Base-by-base conservation (phyloP, 1,140 invertebrate genomes). In the Elysia chlorotica region DNA sequence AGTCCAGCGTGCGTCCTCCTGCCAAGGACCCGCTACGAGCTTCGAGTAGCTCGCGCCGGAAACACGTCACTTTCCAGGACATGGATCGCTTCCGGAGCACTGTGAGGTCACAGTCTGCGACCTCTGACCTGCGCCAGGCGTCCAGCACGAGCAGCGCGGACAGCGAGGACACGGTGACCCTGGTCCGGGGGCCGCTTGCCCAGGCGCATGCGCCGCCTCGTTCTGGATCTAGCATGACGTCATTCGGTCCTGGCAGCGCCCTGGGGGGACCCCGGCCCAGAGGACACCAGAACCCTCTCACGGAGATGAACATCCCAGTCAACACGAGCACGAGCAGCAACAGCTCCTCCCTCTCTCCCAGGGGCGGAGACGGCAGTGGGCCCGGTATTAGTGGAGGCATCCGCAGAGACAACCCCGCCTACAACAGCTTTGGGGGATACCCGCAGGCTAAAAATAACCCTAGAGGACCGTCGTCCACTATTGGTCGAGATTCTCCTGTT, bases 1-100 rank as follows among this genome's bases (percentile, higher is more conserved):
- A 76, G 38, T 76, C 75, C 61, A 76, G 71, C 69, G 74, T 76
- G n/a, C n/a, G n/a, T n/a, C n/a, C n/a, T n/a, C n/a, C n/a, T n/a
- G n/a, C n/a, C 21, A 65, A 73, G 37, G 71, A 73, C 30, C 66
- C 71, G 14, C 48, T 76, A 36, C n/a, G 75, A 30, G n/a, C 37
- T n/a, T n/a, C n/a, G n/a, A n/a, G n/a, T n/a, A n/a, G n/a, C n/a
- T 23, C 70, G 75, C 56, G 33, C 59, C 31, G 75, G 33, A 76
- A 76, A 37, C 75, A 76, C 61, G 75, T 76, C 41, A 76, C 75
- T 10, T 76, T 76, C 48, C 65, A 73, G 25, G 75, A 76, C 28
- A 35, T 65, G 48, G 71, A 76, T n/a, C 36, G 74, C 0, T 56
- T 72, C 25, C 28, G 61, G 3, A 65, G 41, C 54, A 65, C n/a